Evolutionary conservation across 1,140 invertebrate genomes (phyloP), one percentile per base, ranked within the genome.

Genomic region (Ericerus pela): DNA sequence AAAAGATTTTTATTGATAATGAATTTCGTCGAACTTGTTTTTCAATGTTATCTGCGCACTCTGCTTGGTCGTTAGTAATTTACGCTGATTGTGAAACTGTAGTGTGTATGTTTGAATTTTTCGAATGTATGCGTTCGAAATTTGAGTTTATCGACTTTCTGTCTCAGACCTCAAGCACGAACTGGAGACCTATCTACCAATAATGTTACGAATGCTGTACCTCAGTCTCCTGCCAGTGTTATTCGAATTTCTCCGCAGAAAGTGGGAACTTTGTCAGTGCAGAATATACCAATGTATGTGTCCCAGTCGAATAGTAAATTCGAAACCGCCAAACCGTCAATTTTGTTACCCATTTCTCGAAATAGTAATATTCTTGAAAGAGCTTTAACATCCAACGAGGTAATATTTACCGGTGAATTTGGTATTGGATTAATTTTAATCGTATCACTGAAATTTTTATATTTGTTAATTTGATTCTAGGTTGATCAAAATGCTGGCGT

Each of bases 171-270:
- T 6, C 51, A 30, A 53, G 51, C 51, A 26, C 58, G 56, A 24
- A 37, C 65, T 22, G 61, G 63, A 68, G 67, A 38, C 67, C 72
- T 29, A 68, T 63, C 56, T 63, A 70, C 59, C 66, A 67, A 28
- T 63, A 67, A 18, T 66, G 64, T 1, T 64, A 64, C 29, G 51
- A 57, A n/a, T 57, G 61, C 60, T 62, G 65, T 47, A 63, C 68
- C 26, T 59, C 70, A 47, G 70, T 37, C 61, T 2, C 73, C 73
- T 26, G 85, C 84, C 2, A 86, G 84, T 69, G 85, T 88, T 1
- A 88, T 88, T 63, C 70, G 84, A 67, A 83, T 86, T 60, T 87
- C 84, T 3, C 84, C 84, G 5, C 57, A 54, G 29, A 80, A 73
- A 59, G 68, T 47, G 2, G 16, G 41, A 8, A 24, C 41, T 8